Conservation (phyloP, 2,888 invertebrate genomes). For the Iphiclides podalirius region DNA sequence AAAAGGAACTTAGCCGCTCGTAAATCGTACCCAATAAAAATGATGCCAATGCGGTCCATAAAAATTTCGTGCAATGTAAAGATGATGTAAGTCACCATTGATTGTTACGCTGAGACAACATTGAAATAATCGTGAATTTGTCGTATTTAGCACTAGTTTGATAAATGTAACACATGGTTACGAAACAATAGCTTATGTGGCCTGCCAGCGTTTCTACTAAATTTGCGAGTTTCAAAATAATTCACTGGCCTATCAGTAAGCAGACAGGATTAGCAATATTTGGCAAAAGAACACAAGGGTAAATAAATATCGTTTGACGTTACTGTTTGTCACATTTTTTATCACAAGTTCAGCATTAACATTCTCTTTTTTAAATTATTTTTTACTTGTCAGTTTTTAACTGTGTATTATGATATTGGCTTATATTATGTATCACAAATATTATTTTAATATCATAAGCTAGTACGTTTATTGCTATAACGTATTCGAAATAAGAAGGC, state of each 20-base stretch:
- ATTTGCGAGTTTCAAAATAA: too few relatives aligned
- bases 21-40: slow-evolving; percentile 17
- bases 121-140: slow-evolving; percentile 4
- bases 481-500: too few relatives aligned
- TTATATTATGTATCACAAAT: too few relatives aligned
- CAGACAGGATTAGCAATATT: too few relatives aligned
- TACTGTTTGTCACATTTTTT: slow-evolving; percentile 4
- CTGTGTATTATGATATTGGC: too few relatives aligned
- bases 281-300: not conserved
- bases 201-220: too few relatives aligned
- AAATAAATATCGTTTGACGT: slow-evolving; percentile 18
- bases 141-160: not conserved
- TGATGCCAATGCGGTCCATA: not conserved
- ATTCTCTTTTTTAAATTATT: not conserved
- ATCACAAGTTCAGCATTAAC: slow-evolving; percentile 2
- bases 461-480: too few relatives aligned
- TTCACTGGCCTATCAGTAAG: too few relatives aligned
- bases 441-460: too few relatives aligned
- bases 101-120: too few relatives aligned
- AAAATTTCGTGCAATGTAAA: not conserved
- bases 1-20: slow-evolving; percentile 12
- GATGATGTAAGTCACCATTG: too few relatives aligned
- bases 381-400: too few relatives aligned
- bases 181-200: not conserved
- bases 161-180: not conserved